Base-by-base conservation (phyloP, 2,113 vertebrate species). In the Pollachius pollachius region DNA sequence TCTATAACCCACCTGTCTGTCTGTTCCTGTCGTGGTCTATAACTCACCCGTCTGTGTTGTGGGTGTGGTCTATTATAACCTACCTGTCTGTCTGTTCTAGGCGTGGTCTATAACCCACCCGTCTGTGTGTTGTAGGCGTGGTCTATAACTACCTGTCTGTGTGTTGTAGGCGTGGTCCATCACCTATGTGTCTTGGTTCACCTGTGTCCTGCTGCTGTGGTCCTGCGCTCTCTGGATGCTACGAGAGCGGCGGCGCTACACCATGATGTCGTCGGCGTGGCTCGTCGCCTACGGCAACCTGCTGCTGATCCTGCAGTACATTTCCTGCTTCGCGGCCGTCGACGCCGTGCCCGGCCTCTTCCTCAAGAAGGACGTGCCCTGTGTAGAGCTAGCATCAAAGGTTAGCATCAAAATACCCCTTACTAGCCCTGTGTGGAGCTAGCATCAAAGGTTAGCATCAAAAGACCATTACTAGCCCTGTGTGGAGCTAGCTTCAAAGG, bases 201-300 rank as follows among this genome's bases (percentile, higher is more conserved):
- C 96, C 0, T 98, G 96, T 19, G 93, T 97, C 18, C 87, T 99
- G 18, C 79, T 99, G 67, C 94, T 99, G 68, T 99, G 97, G 97
- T 98, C 97, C 0, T 99, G 97, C 34, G 91, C 94, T 0, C 81
- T 99, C 21, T 99, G 97, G 97, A 99, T 99, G 96, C 93, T 95
- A 62, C 91, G 96, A 23, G 91, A 97, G 77, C 84, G 96, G 16
- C 93, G 97, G 25, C 94, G 91, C 64, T 97, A 98, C 0, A 96
- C 96, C 11, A 95, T 99, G 93, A 92, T 96, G 82, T 96, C 94
- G 69, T 97, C 97, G 1, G 95, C 96, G 0, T 97, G 96, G 87
- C 94, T 99, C 92, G 97, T 98, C 1, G 87, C 92, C 65, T 99
- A 99, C 17, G 96, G 94, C 60, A 94, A 97, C 84, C 80, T 98